phyloP scores from a whole-genome alignment of 2,113 vertebrate species.

The Nothocercus nigrocapillus region DNA sequence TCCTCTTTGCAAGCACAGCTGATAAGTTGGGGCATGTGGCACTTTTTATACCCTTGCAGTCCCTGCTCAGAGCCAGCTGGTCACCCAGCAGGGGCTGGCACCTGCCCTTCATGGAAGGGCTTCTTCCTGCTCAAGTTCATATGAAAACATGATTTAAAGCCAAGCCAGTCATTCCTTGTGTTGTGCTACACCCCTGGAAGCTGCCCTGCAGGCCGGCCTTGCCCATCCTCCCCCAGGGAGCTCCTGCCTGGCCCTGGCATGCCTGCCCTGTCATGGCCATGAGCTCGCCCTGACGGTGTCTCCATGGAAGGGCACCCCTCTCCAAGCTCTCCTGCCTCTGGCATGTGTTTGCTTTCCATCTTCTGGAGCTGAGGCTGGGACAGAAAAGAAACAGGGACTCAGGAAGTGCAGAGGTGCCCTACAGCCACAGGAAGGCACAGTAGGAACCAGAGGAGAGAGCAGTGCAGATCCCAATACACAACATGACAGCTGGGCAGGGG shows the following conservation, averaged over 20 bases:
- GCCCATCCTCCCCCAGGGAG: not conserved
- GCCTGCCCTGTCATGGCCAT: not conserved
- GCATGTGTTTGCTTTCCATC: fast-evolving
- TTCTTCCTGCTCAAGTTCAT: not conserved
- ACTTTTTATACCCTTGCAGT: not conserved
- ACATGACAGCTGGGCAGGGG: not conserved
- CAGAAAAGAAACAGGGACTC: not conserved
- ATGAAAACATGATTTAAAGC: not conserved
- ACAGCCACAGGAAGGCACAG: not conserved
- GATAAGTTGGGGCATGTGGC: not conserved
- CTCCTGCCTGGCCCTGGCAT: not conserved
- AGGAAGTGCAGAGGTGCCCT: not conserved
- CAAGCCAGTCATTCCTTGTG: not conserved
- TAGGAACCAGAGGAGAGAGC: not conserved
- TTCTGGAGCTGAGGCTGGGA: not conserved
- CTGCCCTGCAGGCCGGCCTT: not conserved
- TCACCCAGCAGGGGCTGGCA: not conserved
- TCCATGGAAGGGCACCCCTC: not conserved
- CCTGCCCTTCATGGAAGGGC: not conserved
- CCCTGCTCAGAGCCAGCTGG: not conserved
- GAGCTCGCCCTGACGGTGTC: not conserved
- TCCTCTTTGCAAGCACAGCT: not conserved
- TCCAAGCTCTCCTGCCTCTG: not conserved
- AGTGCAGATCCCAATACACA: not conserved
- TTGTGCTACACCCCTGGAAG: fast-evolving